Evolutionary conservation across 30 jellyfish, hydroid and myxozoan species (phyloP), one percentile per base, ranked within the genome.

Genomic region (Hydractinia symbiolongicarpus): DNA sequence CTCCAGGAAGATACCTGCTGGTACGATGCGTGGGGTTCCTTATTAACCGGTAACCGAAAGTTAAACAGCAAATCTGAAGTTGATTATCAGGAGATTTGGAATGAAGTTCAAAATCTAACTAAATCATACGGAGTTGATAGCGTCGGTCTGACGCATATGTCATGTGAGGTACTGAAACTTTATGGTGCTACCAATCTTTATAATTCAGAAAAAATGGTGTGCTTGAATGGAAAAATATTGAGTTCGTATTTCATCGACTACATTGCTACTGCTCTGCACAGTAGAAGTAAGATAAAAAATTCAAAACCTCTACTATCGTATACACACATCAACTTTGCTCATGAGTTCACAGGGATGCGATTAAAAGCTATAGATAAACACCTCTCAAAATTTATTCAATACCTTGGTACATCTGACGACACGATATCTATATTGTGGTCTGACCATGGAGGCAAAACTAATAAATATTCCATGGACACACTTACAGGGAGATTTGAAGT

Each of bases 1-100:
- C 72, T 86, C 16, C 97, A 90, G 67, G 97, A 90, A 74, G 97
- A 90, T 61, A 79, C 97, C 44, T 90, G 97, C 54, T 90, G 97
- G 97, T 78, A 79, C 72, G 97, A 90, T 67, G 83, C 78, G 50
- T 85, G 95, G 95, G 97, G 97, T 19, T 83, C 96, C 6, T 54
- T 89, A 7, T 53, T 71, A 50, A 83, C 96, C 8, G 83, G 97
- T 78, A 85, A 79, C 77, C 82, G 82, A 54, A 90, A 90, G 76
- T 16, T 90, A 16, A 77, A 50, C 11, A 55, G 67, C 13, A 52
- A 79, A 11, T 10, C 82, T 7, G 79, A 40, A 13, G 20, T 8
- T 7, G 19, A 64, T 64, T 51, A 64, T 6, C 76, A 75, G 20
- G 55, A 54, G 17, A 54, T 75, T 57, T 90, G 97, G 97, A 68